phyloP scores from a whole-genome alignment of 1,140 invertebrate species.

The Piezodorus guildinii region DNA sequence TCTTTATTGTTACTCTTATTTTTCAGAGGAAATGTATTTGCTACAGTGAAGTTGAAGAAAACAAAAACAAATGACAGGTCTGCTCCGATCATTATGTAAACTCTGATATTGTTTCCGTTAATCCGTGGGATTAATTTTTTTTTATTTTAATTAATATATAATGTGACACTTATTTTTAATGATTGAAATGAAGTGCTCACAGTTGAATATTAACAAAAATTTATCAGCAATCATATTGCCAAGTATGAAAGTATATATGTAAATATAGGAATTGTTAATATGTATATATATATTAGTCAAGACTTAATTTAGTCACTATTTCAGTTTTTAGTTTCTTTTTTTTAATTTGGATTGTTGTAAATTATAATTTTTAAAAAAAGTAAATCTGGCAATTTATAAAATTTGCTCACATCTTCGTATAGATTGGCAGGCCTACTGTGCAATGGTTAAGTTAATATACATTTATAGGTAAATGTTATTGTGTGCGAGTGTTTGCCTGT shows the following conservation, averaged over 20 bases:
- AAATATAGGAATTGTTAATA: too few relatives aligned
- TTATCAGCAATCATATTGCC: too few relatives aligned
- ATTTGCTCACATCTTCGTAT: background rate
- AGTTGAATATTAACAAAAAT: too few relatives aligned
- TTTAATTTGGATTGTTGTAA: too few relatives aligned
- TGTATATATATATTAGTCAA: too few relatives aligned
- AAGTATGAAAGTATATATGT: too few relatives aligned
- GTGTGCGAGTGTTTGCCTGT: background rate
- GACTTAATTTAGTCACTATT: too few relatives aligned
- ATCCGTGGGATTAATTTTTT: background rate
- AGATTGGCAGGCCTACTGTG: slow-evolving; percentile 10
- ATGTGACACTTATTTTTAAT: too few relatives aligned
- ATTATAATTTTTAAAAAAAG: too few relatives aligned
- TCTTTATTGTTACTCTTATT: slow-evolving; percentile 25
- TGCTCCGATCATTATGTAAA: slow-evolving; percentile 49
- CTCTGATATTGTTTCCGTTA: background rate
- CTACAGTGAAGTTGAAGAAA: slow-evolving; percentile 74
- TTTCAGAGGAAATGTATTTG: slow-evolving; percentile 68
- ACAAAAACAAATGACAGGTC: slow-evolving; percentile 74
- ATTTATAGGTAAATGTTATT: background rate
- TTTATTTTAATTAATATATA: too few relatives aligned
- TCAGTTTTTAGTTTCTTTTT: too few relatives aligned
- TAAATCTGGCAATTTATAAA: background rate
- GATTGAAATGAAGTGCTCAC: too few relatives aligned
- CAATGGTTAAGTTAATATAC: background rate